These are phyloP conservation scores for Babyrousa celebensis DNA, from an alignment of 2,797 vertebrate species.

Conservation along the genomic window DNA sequence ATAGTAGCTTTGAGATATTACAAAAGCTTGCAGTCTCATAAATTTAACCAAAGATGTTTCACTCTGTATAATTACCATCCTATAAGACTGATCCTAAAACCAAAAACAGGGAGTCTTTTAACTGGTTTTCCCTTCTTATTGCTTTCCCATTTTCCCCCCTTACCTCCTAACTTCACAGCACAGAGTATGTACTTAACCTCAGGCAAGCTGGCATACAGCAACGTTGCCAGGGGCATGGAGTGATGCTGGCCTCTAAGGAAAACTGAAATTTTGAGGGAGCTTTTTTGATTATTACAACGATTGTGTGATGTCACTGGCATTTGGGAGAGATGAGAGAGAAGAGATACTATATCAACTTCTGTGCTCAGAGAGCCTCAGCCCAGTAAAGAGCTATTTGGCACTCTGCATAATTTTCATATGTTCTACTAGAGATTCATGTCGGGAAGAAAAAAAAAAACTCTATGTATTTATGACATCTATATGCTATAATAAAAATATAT, in stretches of 20 bases:
- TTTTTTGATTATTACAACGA: neutral
- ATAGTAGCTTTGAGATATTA: neutral
- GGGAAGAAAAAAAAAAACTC: neutral
- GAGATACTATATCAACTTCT: neutral
- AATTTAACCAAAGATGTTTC: neutral
- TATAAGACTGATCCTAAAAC: neutral
- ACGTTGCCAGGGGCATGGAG: neutral
- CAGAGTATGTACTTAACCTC: neutral
- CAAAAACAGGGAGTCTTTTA: neutral
- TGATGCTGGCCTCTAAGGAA: neutral
- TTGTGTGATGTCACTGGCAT: neutral
- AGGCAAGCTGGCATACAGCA: neutral
- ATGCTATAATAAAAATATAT: too few species aligned
- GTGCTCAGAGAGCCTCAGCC: neutral
- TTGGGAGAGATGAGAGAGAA: neutral
- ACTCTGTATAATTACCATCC: neutral
- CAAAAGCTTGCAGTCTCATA: neutral
- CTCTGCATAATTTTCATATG: constrained; percentile 23
- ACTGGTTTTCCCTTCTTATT: neutral
- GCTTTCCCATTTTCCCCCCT: neutral
- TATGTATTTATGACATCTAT: too few species aligned
- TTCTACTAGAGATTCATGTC: neutral
- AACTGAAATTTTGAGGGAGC: neutral
- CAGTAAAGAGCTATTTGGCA: neutral
- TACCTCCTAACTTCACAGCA: neutral